A percentile compares a stretch with the other conserved stretches of the same genome.
Conservation (phyloP, 2,888 invertebrate species). For the Drosophila leonis region DNA sequence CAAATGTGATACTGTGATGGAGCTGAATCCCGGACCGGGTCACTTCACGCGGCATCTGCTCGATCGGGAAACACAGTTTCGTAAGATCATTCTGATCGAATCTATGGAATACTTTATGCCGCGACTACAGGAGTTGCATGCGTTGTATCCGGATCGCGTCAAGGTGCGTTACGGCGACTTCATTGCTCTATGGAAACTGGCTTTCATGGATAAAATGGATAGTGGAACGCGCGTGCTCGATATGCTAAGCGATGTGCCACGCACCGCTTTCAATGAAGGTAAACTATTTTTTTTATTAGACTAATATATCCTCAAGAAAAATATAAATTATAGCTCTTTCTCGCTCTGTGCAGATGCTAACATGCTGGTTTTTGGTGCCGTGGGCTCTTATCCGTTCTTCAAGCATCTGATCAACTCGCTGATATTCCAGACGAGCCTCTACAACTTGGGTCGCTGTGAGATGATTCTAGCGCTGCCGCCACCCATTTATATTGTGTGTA, state of each 20-base stretch:
- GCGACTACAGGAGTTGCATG: slow-evolving; percentile 82
- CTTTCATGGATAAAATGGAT: slow-evolving; percentile 87
- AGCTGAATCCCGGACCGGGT: slow-evolving; percentile 90
- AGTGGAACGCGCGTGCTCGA: slow-evolving; percentile 86
- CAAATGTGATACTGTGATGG: slow-evolving; percentile 84
- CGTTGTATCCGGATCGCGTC: slow-evolving; percentile 72
- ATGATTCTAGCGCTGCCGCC: slow-evolving; percentile 88
- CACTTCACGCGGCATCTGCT: slow-evolving; percentile 87
- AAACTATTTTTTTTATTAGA: slow-evolving; percentile 44
- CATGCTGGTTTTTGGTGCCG: slow-evolving; percentile 87
- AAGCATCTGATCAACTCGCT: slow-evolving; percentile 88
- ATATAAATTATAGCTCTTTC: not conserved
- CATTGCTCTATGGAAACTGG: slow-evolving; percentile 87
- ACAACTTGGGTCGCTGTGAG: slow-evolving; percentile 88
- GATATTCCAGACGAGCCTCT: slow-evolving; percentile 87
- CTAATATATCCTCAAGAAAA: not conserved
- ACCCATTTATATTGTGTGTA: slow-evolving; percentile 88
- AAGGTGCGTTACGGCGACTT: slow-evolving; percentile 86
- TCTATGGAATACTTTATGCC: slow-evolving; percentile 86
- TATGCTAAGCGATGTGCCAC: slow-evolving; percentile 87
- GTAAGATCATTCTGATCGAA: slow-evolving; percentile 88
- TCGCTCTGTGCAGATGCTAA: slow-evolving; percentile 86
- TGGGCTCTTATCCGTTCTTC: slow-evolving; percentile 86
- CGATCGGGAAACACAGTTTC: slow-evolving; percentile 85
- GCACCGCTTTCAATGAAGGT: slow-evolving; percentile 86